Evolutionary conservation across 2,113 vertebrate genomes (phyloP).

Genomic region (Grammomys dolichurus): DNA sequence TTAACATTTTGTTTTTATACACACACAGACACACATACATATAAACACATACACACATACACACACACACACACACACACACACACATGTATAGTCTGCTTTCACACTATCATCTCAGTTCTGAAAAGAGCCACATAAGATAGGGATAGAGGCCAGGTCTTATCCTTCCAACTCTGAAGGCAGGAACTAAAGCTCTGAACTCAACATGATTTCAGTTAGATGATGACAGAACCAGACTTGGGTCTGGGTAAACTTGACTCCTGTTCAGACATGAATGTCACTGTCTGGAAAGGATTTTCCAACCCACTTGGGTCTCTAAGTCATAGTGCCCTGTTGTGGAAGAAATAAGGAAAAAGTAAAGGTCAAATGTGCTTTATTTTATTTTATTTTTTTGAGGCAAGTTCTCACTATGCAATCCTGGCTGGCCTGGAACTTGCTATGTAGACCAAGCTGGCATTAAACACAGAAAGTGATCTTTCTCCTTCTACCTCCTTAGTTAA

Average conservation of each 20-base stretch:
- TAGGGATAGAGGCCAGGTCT: neutral
- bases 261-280: neutral
- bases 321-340: neutral
- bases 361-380: neutral
- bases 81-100: neutral
- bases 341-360: constrained; percentile 12
- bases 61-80: too few relatives aligned
- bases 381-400: neutral
- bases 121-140: neutral
- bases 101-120: neutral
- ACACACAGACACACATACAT: too few relatives aligned
- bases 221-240: neutral
- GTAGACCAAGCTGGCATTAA: neutral
- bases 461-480: neutral
- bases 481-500: neutral
- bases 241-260: neutral
- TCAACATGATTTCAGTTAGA: neutral
- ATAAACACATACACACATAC: neutral
- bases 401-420: neutral
- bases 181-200: neutral
- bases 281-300: neutral
- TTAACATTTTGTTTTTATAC: neutral
- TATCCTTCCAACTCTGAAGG: neutral
- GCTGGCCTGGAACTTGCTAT: neutral
- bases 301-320: neutral